phyloP scores from a whole-genome alignment of 1,140 invertebrate species.

The Thalassaphorura encarpata region DNA sequence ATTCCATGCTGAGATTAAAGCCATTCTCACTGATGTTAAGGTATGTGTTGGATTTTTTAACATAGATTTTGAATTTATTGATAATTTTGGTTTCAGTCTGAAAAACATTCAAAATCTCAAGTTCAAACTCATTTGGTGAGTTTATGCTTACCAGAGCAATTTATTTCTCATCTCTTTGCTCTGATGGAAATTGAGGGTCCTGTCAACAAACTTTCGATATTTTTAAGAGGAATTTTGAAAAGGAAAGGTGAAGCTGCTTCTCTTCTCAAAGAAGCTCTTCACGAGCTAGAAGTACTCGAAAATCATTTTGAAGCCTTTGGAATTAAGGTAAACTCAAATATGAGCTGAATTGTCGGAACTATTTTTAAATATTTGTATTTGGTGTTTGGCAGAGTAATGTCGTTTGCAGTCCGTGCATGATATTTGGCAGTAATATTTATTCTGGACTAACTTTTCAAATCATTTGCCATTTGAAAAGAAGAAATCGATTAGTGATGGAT shows the following conservation, averaged over 20 bases:
- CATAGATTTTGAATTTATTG: neutral
- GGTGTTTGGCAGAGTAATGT: conserved; percentile 44
- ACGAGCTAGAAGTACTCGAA: conserved; percentile 61
- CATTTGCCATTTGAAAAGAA: conserved; percentile 51
- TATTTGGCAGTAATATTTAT: conserved; percentile 54
- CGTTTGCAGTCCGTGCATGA: conserved; percentile 50
- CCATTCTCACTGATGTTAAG: conserved; percentile 50
- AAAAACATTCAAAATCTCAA: conserved; percentile 55
- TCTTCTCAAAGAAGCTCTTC: conserved; percentile 55
- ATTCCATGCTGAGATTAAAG: conserved; percentile 55
- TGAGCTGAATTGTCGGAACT: neutral
- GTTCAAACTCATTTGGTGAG: conserved; percentile 58
- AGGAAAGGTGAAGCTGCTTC: conserved; percentile 50
- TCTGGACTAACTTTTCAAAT: conserved; percentile 64
- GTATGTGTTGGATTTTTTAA: conserved; percentile 34
- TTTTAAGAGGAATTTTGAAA: conserved; percentile 45
- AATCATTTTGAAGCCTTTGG: conserved; percentile 57
- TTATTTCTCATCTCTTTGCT: conserved; percentile 55
- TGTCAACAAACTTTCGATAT: conserved; percentile 51
- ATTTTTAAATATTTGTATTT: neutral
- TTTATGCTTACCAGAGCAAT: conserved; percentile 57
- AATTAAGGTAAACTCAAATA: conserved; percentile 49
- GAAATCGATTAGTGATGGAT: conserved; percentile 44
- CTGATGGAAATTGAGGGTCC: conserved; percentile 61
- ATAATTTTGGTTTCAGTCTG: conserved; percentile 40